Conservation (phyloP, 30 jellyfish, hydroid and myxozoan species). For the Clytia hemisphaerica region DNA sequence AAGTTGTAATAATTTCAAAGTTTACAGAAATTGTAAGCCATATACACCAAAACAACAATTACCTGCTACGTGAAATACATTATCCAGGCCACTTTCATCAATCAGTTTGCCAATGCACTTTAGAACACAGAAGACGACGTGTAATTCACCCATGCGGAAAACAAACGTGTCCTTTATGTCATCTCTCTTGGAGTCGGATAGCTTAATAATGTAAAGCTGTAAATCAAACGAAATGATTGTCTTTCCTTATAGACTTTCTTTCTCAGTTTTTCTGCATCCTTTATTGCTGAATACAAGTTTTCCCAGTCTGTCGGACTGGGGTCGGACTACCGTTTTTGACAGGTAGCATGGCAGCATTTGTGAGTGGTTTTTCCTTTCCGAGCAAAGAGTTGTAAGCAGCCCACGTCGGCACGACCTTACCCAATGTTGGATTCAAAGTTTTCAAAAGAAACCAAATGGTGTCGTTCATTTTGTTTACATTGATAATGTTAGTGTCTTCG, state of each 20-base stretch:
- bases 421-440: not conserved
- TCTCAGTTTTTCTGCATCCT: not conserved
- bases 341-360: not conserved
- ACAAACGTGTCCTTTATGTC: not conserved
- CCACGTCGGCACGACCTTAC: not conserved
- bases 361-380: not conserved
- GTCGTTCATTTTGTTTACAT: not conserved
- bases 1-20: not conserved
- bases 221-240: not conserved
- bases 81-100: constrained; percentile 11
- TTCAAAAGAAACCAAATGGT: not conserved
- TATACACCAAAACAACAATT: not conserved
- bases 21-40: too few species aligned
- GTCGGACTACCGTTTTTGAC: not conserved
- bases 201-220: not conserved
- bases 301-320: not conserved
- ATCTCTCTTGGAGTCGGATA: not conserved
- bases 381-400: constrained; percentile 1
- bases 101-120: constrained; percentile 2
- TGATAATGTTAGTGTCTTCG: not conserved
- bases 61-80: not conserved
- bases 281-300: not conserved
- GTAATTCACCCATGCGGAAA: not conserved
- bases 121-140: not conserved
- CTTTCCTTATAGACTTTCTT: not conserved